Percentiles rank a stretch among this genome's conserved stretches.
Evolutionary conservation across 1,140 invertebrate species (phyloP).

Genomic region (Achatina immaculata): DNA sequence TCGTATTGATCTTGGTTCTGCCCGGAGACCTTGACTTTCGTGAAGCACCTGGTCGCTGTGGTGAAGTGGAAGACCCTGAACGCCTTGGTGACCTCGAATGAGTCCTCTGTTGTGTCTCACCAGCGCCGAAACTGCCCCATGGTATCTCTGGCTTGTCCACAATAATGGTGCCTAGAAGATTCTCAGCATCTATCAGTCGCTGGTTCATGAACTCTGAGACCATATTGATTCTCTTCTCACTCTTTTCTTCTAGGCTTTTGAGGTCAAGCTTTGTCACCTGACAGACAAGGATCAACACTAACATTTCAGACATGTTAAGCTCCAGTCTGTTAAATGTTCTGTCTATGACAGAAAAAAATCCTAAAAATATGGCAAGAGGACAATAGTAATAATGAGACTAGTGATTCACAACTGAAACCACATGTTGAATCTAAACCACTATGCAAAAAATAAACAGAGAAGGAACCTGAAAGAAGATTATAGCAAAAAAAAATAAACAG

Average conservation of each 20-base stretch:
- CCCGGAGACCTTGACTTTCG: constrained; percentile 19
- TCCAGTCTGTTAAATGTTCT: not conserved
- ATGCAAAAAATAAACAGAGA: too few species aligned
- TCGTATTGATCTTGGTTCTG: constrained; percentile 12
- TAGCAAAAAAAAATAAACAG: too few species aligned
- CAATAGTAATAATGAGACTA: too few species aligned
- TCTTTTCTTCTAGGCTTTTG: constrained; percentile 39
- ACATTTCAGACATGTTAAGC: not conserved
- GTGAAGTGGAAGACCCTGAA: constrained; percentile 25
- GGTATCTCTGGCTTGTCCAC: constrained; percentile 58
- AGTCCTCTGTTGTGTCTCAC: not conserved
- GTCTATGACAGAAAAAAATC: not conserved
- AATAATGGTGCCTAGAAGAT: constrained; percentile 59
- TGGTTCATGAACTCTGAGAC: constrained; percentile 48
- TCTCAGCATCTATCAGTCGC: constrained; percentile 56
- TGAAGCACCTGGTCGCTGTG: not conserved
- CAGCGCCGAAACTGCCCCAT: constrained; percentile 34
- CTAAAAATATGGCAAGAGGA: not conserved
- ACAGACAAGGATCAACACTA: not conserved
- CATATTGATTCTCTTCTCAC: constrained; percentile 45
- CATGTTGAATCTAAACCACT: too few species aligned
- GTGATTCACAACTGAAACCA: too few species aligned
- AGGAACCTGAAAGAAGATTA: too few species aligned
- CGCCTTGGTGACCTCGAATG: constrained; percentile 34
- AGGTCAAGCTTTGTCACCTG: constrained; percentile 27